Evolutionary conservation across 2,888 invertebrate species (phyloP), one percentile per base, ranked within the genome.

Genomic region (Diploptera punctata): DNA sequence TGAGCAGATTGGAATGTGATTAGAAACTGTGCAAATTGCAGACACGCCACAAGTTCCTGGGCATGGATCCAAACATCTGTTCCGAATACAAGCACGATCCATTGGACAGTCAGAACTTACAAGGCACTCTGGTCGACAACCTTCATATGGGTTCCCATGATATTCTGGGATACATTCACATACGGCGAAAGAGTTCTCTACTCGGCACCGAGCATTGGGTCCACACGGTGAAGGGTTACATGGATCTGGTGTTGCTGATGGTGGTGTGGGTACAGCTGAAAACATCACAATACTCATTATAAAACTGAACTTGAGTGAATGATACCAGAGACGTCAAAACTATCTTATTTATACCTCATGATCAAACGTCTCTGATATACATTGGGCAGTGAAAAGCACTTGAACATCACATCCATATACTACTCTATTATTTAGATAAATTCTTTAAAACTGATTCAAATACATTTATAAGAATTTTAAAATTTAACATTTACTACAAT

Each of bases 181-280:
- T 1, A 82, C 79, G 68, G 81, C 78, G 70, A 77, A 78, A 38
- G 78, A 79, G 65, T 77, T 77, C 44, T 76, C 77, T 70, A 75
- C 78, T 44, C 76, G 77, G 72, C 82, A 82, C 29, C 78, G 76
- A 31, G 75, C 74, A 61, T 92, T 93, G 0, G 91, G 90, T 65
- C 94, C 94, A 81, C 94, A 94, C 0, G 94, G 93, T 67, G 88
- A 86, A 5, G 77, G 77, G 38, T 71, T 18, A 65, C 77, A 77
- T 21, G 76, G 77, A 61, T 76, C 73, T 9, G 74, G 38, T 57
- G 29, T 33, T 29, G 69, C 38, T 18, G 73, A 72, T 19, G 73
- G 76, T 49, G 74, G 38, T 44, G 67, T 10, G 1, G 62, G 62
- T 10, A 62, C 49, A 49, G 62, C 70, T 70, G 70, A 49, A 70